A percentile compares a stretch with the other conserved stretches of the same genome.
phyloP scores from a whole-genome alignment of 2,797 vertebrate genomes.

The Oryzias dopingdopingensis region DNA sequence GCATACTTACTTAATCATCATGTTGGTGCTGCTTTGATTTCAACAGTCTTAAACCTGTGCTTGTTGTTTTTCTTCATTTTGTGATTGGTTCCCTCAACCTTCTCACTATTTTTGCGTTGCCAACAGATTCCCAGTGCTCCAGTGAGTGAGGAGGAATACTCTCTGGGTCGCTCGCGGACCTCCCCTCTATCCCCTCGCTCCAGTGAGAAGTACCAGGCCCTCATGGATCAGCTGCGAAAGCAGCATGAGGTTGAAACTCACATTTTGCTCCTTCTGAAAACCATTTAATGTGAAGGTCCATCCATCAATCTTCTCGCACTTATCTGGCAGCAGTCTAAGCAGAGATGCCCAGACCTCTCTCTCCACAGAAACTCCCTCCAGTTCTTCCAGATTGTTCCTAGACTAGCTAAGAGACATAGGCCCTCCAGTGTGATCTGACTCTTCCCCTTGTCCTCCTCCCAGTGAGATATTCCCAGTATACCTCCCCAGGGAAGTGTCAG shows the following conservation, averaged over 20 bases:
- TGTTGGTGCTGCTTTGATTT: neutral
- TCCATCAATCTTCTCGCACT: too few species aligned
- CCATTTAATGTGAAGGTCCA: neutral
- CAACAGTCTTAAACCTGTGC: neutral
- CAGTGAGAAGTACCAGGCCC: constrained; percentile 79
- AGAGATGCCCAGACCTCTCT: neutral
- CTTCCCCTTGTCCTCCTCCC: too few species aligned
- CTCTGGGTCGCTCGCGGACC: constrained; percentile 75
- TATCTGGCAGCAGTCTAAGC: neutral
- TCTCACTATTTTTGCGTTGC: neutral
- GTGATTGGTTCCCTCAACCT: neutral
- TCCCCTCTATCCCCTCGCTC: constrained; percentile 77
- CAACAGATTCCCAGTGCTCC: constrained; percentile 84
- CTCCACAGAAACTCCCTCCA: too few species aligned
- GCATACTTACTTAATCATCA: too few species aligned
- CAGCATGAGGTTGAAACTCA: constrained; percentile 78
- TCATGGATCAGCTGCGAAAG: constrained; percentile 84
- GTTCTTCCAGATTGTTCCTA: too few species aligned
- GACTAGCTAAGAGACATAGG: too few species aligned
- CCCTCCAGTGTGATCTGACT: too few species aligned
- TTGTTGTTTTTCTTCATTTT: neutral
- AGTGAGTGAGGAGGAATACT: constrained; percentile 83
- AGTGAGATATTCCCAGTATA: too few species aligned
- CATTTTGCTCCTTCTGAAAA: neutral
- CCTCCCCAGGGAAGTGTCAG: too few species aligned